Conservation (phyloP, 2,888 invertebrate genomes). For the Penaeus monodon region DNA sequence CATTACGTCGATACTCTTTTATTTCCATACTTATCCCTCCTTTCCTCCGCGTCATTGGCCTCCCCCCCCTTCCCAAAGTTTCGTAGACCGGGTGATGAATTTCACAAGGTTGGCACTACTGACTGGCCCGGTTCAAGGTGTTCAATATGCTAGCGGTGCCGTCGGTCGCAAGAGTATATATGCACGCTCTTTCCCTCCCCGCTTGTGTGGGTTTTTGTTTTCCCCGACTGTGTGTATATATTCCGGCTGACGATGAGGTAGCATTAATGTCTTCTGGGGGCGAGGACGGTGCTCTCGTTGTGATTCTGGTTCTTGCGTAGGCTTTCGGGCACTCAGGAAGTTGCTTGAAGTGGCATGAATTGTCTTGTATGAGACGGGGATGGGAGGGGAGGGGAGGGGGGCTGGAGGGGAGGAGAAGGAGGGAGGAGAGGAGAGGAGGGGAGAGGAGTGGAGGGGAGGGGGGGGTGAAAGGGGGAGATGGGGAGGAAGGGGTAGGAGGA, state of each 20-base stretch:
- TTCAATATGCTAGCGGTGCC: slow-evolving; percentile 54
- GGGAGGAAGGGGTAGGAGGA: too few species aligned
- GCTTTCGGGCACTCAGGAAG: too few species aligned
- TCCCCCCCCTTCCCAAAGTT: not conserved
- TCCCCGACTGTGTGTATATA: too few species aligned
- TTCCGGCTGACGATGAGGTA: too few species aligned
- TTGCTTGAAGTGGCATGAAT: too few species aligned
- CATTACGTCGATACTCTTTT: too few species aligned
- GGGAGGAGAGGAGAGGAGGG: not conserved
- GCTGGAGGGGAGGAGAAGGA: not conserved
- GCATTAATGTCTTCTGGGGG: too few species aligned
- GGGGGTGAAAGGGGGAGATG: too few species aligned
- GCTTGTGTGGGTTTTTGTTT: not conserved
- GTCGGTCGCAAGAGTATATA: slow-evolving; percentile 38
- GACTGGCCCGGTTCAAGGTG: slow-evolving; percentile 48
- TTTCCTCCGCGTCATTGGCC: too few species aligned
- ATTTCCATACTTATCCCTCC: too few species aligned
- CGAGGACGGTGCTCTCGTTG: too few species aligned
- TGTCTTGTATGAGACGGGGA: not conserved
- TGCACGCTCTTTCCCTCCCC: slow-evolving; percentile 26
- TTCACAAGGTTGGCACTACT: slow-evolving; percentile 50
- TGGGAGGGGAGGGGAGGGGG: not conserved
- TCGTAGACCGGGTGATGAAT: slow-evolving; percentile 43
- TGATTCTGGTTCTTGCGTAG: too few species aligned
- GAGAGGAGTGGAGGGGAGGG: not conserved